phyloP scores from a whole-genome alignment of 1,140 invertebrate species.

The Drosophila athabasca region DNA sequence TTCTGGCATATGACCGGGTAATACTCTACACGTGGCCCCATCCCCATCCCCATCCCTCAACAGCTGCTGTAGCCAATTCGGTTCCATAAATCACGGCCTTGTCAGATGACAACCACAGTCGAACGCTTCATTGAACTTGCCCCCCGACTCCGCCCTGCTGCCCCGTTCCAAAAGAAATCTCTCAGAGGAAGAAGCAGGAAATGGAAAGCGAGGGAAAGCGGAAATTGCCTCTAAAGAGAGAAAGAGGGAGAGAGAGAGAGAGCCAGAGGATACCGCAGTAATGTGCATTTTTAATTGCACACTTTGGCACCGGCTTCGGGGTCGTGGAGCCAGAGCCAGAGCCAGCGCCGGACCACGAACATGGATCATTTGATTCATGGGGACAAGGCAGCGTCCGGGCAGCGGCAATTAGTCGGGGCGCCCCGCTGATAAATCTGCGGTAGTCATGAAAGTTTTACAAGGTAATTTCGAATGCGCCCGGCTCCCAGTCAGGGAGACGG shows the following conservation, averaged over 20 bases:
- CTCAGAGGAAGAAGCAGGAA: conserved; percentile 6
- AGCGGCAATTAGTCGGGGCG: conserved; percentile 57
- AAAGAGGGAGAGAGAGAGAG: neutral
- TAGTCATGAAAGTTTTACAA: conserved; percentile 72
- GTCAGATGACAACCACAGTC: conserved; percentile 49
- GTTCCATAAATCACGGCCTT: conserved; percentile 57
- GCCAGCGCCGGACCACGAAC: neutral
- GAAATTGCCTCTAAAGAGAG: conserved; percentile 10
- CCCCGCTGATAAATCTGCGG: conserved; percentile 65
- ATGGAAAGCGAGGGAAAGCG: conserved; percentile 38
- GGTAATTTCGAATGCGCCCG: conserved; percentile 48
- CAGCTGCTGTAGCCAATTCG: conserved; percentile 29
- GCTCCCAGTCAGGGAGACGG: no score
- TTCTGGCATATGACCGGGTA: conserved; percentile 19
- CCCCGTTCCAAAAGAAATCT: conserved; percentile 4
- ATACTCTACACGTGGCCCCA: conserved; percentile 6
- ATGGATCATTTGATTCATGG: conserved; percentile 57
- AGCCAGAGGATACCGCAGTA: conserved; percentile 27
- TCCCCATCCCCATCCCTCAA: conserved; percentile 18
- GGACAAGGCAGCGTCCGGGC: conserved; percentile 19
- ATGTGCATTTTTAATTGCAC: conserved; percentile 63
- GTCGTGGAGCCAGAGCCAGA: neutral
- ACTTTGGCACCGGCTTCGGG: conserved; percentile 34
- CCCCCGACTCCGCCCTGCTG: neutral
- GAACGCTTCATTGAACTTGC: conserved; percentile 45